phyloP scores from a whole-genome alignment of 2,797 vertebrate species.

The Microchirus variegatus region DNA sequence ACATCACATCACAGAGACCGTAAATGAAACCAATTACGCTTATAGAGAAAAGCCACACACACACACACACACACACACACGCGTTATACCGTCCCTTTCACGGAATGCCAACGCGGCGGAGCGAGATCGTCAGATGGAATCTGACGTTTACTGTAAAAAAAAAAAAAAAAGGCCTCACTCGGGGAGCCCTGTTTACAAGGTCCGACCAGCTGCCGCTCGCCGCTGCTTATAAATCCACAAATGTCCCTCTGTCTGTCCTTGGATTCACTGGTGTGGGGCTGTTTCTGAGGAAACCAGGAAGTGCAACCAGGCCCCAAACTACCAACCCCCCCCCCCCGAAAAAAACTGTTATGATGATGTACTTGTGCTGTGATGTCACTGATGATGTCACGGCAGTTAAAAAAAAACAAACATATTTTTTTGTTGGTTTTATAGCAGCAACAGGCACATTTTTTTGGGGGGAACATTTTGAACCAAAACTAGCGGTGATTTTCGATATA shows the following conservation, averaged over 20 bases:
- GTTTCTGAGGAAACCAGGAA: not conserved
- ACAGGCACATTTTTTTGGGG: too few relatives aligned
- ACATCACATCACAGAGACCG: too few relatives aligned
- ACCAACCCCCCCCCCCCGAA: too few relatives aligned
- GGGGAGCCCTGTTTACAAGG: not conserved
- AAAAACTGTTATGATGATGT: too few relatives aligned
- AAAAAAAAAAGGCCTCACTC: conserved; percentile 3
- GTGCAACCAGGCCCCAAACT: not conserved
- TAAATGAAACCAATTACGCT: not conserved
- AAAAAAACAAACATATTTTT: too few relatives aligned
- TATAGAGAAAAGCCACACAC: not conserved
- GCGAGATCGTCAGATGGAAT: not conserved
- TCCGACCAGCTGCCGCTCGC: not conserved
- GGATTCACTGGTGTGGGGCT: not conserved
- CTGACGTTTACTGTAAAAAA: conserved; percentile 14
- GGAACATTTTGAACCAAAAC: too few relatives aligned
- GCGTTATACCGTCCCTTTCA: not conserved
- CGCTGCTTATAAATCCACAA: not conserved
- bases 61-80: too few relatives aligned
- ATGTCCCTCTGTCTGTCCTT: not conserved
- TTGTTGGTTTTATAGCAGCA: too few relatives aligned
- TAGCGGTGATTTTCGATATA: too few relatives aligned
- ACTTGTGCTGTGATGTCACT: too few relatives aligned
- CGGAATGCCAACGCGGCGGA: not conserved
- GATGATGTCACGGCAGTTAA: too few relatives aligned